phyloP scores from a whole-genome alignment of 1,140 invertebrate genomes.

The Drosophila nigromelanica region DNA sequence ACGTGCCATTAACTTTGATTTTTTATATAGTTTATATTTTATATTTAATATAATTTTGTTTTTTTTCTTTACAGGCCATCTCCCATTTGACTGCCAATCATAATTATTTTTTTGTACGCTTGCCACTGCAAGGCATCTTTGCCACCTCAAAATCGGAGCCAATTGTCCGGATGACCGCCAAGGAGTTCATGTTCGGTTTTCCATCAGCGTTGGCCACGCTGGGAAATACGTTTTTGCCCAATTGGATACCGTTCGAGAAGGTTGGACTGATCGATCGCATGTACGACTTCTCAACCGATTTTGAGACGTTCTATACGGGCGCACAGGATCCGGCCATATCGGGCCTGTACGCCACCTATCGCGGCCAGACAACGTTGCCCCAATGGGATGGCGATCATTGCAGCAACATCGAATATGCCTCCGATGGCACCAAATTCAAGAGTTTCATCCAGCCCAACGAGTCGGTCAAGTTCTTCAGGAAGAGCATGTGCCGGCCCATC shows the following conservation, averaged over 20 bases:
- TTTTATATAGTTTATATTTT: no score
- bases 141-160: constrained; percentile 87
- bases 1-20: not conserved
- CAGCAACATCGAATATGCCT: constrained; percentile 90
- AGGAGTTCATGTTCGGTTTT: constrained; percentile 94
- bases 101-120: constrained; percentile 86
- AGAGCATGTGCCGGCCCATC: constrained; percentile 91
- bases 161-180: constrained; percentile 90
- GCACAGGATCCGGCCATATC: constrained; percentile 86
- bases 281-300: constrained; percentile 93
- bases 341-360: constrained; percentile 91
- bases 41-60: no score
- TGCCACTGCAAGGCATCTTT: constrained; percentile 89
- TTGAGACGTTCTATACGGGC: constrained; percentile 92
- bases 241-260: constrained; percentile 92
- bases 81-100: constrained; percentile 89
- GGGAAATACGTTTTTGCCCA: constrained; percentile 90
- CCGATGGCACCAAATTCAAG: constrained; percentile 93
- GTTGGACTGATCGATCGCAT: constrained; percentile 93
- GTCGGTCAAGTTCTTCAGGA: constrained; percentile 90
- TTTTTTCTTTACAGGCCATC: constrained; percentile 87
- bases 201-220: constrained; percentile 89
- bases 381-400: constrained; percentile 90
- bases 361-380: constrained; percentile 88
- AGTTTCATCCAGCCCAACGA: constrained; percentile 89